A percentile compares a stretch with the other conserved stretches of the same genome.
Evolutionary conservation across 1,140 invertebrate species (phyloP).

Genomic region (Acromyrmex heyeri): DNA sequence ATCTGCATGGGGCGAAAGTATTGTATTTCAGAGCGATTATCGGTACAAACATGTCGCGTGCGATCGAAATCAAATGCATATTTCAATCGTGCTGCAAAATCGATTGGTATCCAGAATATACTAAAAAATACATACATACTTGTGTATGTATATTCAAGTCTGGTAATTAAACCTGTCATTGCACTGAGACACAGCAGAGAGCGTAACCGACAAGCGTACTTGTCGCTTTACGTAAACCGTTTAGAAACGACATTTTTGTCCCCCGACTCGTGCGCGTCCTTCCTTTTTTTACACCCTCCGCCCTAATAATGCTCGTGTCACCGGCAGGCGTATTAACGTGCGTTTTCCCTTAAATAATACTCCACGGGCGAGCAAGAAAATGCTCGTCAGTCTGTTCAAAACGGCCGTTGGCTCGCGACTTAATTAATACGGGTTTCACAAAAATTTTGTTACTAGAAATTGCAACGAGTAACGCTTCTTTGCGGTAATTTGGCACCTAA

Average conservation of each 20-base stretch:
- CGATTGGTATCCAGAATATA: conserved; percentile 26
- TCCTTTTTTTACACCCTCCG: conserved; percentile 49
- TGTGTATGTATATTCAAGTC: background rate
- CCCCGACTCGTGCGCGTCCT: conserved; percentile 23
- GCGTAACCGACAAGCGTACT: conserved; percentile 43
- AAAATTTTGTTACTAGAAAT: conserved; percentile 42
- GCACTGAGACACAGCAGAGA: conserved; percentile 38
- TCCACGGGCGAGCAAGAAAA: conserved; percentile 43
- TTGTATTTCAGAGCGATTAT: background rate
- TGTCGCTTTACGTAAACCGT: conserved; percentile 63
- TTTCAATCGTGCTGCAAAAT: conserved; percentile 48
- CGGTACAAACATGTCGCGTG: background rate
- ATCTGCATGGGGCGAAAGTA: background rate
- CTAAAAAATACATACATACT: conserved; percentile 40
- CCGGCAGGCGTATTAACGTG: conserved; percentile 50
- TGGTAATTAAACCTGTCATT: conserved; percentile 75
- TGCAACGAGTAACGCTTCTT: background rate
- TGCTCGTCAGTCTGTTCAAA: conserved; percentile 49
- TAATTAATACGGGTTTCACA: conserved; percentile 45
- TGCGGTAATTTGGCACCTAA: background rate
- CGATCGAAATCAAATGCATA: background rate
- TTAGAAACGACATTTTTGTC: conserved; percentile 65
- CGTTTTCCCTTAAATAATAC: conserved; percentile 58
- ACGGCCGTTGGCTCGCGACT: conserved; percentile 24
- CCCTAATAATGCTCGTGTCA: conserved; percentile 56